Base-by-base conservation (phyloP, 1,140 invertebrate genomes). In the Zaprionus nigranus region DNA sequence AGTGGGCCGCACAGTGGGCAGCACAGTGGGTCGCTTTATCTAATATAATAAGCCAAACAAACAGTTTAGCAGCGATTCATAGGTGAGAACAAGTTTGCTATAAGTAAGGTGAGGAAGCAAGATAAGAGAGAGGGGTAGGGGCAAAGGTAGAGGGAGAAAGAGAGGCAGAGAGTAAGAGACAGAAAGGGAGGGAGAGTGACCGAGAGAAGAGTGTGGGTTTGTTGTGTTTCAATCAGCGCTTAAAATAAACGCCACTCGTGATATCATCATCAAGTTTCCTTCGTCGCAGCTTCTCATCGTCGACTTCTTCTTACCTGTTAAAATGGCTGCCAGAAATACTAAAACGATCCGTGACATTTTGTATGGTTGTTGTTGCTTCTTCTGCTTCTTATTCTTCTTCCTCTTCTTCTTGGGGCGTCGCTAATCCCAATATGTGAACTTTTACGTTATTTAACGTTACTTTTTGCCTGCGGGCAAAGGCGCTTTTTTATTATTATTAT, bases 321-420 rank as follows among this genome's bases (percentile, higher is more conserved):
- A 90, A 63, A 88, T 88, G 85, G 85, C 86, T 77, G 85, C 85
- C 75, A 90, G 61, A 75, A 90, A 75, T 73, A 90, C 78, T 82
- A 88, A 82, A 88, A 90, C 79, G 85, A 88, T 88, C 86, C 75
- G 86, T 76, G 86, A 90, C 85, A 88, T 88, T 75, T 71, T 61
- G 57, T 58, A 46, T 62, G 38, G 61, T 78, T 79, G 63, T 60
- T 75, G 79, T 66, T 68, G 59, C 65, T 75, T 13, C 17, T 61
- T 4, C 54, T 78, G 60, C 22, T 71, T 51, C 64, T 80, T 58
- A n/a, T n/a, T n/a, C 38, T 75, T 66, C 46, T 49, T 74, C 17
- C 62, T 40, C 30, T 79, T 40, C 30, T 79, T 51, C 36, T 36
- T 40, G 57, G 30, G 36, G 62, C 49, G 54, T 46, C 69, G 67